Conservation (phyloP, 2,888 invertebrate genomes). For the Nasonia oneida region DNA sequence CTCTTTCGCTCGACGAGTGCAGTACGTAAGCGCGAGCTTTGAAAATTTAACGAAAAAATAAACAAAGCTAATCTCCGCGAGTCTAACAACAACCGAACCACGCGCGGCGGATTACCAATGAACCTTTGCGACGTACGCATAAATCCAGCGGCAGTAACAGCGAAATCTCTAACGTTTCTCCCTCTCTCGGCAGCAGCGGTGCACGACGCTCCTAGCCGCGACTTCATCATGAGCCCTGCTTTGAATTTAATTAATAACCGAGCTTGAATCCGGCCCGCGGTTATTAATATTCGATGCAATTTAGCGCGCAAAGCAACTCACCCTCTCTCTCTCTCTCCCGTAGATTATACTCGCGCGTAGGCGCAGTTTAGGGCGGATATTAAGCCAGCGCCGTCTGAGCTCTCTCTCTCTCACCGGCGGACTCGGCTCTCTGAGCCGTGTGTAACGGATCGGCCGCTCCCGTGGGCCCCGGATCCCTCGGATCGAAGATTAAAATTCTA, state of each 20-base stretch:
- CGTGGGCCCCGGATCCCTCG: not conserved
- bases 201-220: not conserved
- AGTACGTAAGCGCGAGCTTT: no score
- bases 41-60: no score
- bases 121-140: not conserved
- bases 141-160: not conserved
- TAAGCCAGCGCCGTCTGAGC: constrained; percentile 36
- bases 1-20: no score
- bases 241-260: constrained; percentile 57
- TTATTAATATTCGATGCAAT: constrained; percentile 61
- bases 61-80: not conserved
- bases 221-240: constrained; percentile 36
- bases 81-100: not conserved
- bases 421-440: not conserved
- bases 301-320: constrained; percentile 31
- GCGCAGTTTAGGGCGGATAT: constrained; percentile 45
- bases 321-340: not conserved
- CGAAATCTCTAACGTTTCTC: not conserved
- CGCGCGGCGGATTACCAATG: not conserved
- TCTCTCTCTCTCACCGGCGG: not conserved
- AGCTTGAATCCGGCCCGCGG: constrained; percentile 28
- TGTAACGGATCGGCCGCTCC: not conserved
- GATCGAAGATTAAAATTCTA: constrained; percentile 65
- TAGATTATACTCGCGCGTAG: not conserved
- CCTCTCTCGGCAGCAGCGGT: no score